These are phyloP conservation scores for Andrena haemorrhoa DNA, from an alignment of 2,888 invertebrate species.

Conservation along the genomic window DNA sequence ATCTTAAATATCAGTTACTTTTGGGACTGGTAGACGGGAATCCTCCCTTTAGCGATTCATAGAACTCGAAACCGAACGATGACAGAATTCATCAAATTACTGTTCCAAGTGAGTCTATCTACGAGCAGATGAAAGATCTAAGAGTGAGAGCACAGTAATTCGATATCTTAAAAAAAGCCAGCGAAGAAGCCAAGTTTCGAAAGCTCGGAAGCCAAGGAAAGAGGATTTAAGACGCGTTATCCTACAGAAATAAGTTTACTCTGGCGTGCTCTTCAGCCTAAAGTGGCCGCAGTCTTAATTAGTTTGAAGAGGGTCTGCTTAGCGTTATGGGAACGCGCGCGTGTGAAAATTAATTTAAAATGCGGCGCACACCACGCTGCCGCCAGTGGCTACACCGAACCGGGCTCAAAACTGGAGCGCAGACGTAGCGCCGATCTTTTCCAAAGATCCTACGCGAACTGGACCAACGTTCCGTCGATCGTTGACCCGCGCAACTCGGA, in stretches of 20 bases:
- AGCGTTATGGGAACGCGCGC: slow-evolving; percentile 50
- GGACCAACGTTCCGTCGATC: neutral
- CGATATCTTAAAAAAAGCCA: neutral
- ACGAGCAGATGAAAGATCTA: too few species aligned
- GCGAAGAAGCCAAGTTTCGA: neutral
- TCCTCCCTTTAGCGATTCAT: too few species aligned
- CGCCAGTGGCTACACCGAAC: neutral
- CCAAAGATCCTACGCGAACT: neutral
- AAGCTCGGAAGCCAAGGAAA: neutral
- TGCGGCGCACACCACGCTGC: neutral
- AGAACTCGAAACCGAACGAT: too few species aligned
- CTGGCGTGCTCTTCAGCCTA: slow-evolving; percentile 9
- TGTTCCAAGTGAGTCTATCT: neutral
- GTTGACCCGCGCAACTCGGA: neutral
- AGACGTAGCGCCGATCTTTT: neutral
- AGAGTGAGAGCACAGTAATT: too few species aligned
- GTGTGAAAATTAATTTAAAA: slow-evolving; percentile 48
- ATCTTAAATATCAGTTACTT: too few species aligned
- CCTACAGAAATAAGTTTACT: slow-evolving; percentile 29
- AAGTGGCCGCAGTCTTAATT: slow-evolving; percentile 46
- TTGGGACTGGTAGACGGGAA: too few species aligned
- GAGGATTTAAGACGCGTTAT: slow-evolving; percentile 12
- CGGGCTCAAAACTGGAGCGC: neutral
- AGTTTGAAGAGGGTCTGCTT: slow-evolving; percentile 33
- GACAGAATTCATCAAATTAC: too few species aligned